Conservation (phyloP, 2,888 invertebrate species). For the Stenotaenia linearis region DNA sequence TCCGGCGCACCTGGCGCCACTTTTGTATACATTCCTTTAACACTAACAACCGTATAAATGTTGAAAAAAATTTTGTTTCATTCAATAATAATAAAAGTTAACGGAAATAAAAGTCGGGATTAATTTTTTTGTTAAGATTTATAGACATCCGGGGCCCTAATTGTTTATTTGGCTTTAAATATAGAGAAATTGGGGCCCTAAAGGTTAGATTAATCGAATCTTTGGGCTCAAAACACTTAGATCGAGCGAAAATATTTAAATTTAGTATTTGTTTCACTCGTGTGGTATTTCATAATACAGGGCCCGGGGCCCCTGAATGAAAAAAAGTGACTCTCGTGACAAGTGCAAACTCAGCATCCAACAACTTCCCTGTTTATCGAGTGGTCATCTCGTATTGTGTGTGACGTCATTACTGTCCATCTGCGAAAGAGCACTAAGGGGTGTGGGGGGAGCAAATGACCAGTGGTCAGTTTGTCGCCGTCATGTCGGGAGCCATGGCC, state of each 20-base stretch:
- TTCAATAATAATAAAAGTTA: background rate
- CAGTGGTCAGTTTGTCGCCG: constrained; percentile 26
- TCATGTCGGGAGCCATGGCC: constrained; percentile 26
- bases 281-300: too few relatives aligned
- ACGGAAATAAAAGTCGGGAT: background rate
- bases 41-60: background rate
- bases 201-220: too few relatives aligned
- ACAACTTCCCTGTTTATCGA: background rate
- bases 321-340: background rate
- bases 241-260: too few relatives aligned
- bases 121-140: too few relatives aligned
- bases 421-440: background rate
- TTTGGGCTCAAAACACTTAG: too few relatives aligned
- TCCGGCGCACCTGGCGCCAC: constrained; percentile 26
- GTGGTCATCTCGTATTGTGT: constrained; percentile 2
- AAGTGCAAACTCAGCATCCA: background rate
- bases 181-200: too few relatives aligned
- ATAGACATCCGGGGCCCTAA: too few relatives aligned
- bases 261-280: too few relatives aligned
- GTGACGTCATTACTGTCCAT: background rate
- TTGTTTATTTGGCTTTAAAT: too few relatives aligned
- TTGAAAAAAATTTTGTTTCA: too few relatives aligned
- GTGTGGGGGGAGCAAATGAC: background rate
- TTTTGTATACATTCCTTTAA: background rate
- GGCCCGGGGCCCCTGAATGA: background rate